Evolutionary conservation across 2,888 invertebrate genomes (phyloP), one percentile per base, ranked within the genome.

Genomic region (Idaea aversata): DNA sequence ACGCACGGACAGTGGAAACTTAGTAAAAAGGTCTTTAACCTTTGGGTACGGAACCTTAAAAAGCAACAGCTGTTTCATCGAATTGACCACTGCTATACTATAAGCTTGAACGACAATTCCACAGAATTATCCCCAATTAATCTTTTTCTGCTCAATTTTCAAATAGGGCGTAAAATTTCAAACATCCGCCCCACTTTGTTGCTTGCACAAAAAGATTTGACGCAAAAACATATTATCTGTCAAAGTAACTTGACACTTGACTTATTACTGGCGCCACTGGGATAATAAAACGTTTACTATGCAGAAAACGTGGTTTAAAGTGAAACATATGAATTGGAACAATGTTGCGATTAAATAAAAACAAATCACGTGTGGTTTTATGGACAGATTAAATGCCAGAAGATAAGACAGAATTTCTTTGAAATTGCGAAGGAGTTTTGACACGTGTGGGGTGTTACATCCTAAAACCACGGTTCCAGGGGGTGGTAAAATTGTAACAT

Each of bases 231-330:
- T 60, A 61, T 62, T 68, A 74, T 76, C 72, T 73, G 76, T 78
- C 67, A 63, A 72, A 67, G 47, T 47, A 72, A 74, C 71, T 67
- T 67, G 77, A 77, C 70, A 72, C 70, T 74, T 75, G 74, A 75
- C 70, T 68, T 72, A 70, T 67, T 67, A 68, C 71, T 65, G 80
- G 79, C 80, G 79, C 77, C 74, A 76, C 34, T 64, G 63, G 61
- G 62, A 10, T 66, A 69, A 62, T 72, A 70, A 72, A 73, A 72
- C 73, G 69, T 73, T 76, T 73, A 75, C 71, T 64, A 72, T 67
- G 70, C 73, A 75, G 74, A 79, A 77, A 76, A 65, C 64, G 61
- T 63, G 63, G 65, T 69, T 67, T 68, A 70, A 70, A 70, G 63
- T 64, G 64, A 65, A 59, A 67, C 64, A 62, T 65, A 62, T 61